Conservation (phyloP, 2,888 invertebrate genomes). For the Idaea dimidiata region DNA sequence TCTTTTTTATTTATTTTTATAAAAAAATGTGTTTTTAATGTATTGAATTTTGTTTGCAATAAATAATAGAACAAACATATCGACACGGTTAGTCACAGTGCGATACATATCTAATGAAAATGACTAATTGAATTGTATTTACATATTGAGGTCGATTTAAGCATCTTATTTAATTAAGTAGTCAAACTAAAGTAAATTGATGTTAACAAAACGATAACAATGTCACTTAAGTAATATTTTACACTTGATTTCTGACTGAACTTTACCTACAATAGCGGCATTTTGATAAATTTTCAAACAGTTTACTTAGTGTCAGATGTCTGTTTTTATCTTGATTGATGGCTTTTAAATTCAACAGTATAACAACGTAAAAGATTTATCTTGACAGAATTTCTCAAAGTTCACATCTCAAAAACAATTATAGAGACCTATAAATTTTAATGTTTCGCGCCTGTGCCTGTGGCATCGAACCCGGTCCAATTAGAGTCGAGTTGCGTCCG, state of each 20-base stretch:
- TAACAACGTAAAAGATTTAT: slow-evolving; percentile 49
- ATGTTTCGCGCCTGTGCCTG: slow-evolving; percentile 71
- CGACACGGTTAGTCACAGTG: slow-evolving; percentile 10
- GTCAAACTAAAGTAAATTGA: slow-evolving; percentile 5
- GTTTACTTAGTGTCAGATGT: background rate
- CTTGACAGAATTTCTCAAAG: slow-evolving; percentile 46
- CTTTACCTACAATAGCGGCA: background rate
- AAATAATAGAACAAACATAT: slow-evolving; percentile 7
- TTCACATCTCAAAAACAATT: slow-evolving; percentile 72
- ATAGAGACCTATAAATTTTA: slow-evolving; percentile 73
- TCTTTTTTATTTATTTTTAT: slow-evolving; percentile 41
- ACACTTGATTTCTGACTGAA: background rate
- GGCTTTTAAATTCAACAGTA: slow-evolving; percentile 10
- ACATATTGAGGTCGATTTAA: slow-evolving; percentile 19
- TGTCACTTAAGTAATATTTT: background rate
- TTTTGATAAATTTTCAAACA: background rate
- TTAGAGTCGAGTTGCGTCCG: slow-evolving; percentile 66
- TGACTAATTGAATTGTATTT: slow-evolving; percentile 14
- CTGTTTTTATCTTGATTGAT: slow-evolving; percentile 1
- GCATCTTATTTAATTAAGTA: slow-evolving; percentile 21
- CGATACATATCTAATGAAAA: slow-evolving; percentile 24
- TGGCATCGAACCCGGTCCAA: slow-evolving; percentile 74
- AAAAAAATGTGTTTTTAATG: slow-evolving; percentile 34
- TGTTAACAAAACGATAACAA: background rate
- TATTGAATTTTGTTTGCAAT: background rate